Percentiles rank a stretch among this genome's conserved stretches.
Conservation (phyloP, 2,113 vertebrate genomes). For the Sus scrofa region T2T-Sscrofa CM000818.6:117189001-117189500, state of each 20-base stretch:
- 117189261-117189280: background rate
- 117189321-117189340: background rate
- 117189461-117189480: background rate
- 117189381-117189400: background rate
- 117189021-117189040: no score
- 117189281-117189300: background rate
- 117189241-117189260: background rate
- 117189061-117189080: background rate
- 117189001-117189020: accelerated
- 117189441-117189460: background rate
- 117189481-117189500: background rate
- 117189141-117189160: background rate
- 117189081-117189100: background rate
- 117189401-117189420: constrained; percentile 16
- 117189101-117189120: accelerated
- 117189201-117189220: background rate
- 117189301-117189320: background rate
- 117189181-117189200: background rate
- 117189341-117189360: background rate
- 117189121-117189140: background rate
- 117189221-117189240: constrained; percentile 6
- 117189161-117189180: background rate
- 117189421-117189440: background rate
- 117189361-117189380: background rate
- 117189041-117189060: background rate